A percentile compares a stretch with the other conserved stretches of the same genome.
These are phyloP conservation scores for Bucco capensis DNA, from an alignment of 2,113 vertebrate species.

Conservation along the genomic window DNA sequence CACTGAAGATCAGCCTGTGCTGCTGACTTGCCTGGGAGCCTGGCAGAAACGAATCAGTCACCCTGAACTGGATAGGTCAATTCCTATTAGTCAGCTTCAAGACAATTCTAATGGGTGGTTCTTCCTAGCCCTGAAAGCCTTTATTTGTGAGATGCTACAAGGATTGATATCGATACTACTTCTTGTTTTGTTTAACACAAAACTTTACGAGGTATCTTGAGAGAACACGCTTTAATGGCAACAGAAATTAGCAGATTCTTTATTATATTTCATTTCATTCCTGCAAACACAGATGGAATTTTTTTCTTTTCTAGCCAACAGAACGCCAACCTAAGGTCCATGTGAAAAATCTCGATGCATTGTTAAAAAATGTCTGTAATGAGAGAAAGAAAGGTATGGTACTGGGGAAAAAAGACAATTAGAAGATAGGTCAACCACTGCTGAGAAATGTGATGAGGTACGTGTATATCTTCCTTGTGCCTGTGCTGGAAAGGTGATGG, in stretches of 20 bases:
- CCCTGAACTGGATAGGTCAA: conserved; percentile 23
- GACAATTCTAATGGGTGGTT: neutral
- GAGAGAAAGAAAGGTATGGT: neutral
- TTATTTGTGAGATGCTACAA: neutral
- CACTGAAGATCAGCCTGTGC: conserved; percentile 26
- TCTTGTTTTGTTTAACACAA: neutral
- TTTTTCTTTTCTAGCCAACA: too few species aligned
- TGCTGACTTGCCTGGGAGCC: conserved; percentile 21
- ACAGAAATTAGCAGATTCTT: neutral
- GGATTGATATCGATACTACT: neutral
- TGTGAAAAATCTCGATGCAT: neutral
- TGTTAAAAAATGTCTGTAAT: neutral
- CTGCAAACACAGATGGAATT: neutral
- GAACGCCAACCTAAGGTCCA: neutral
- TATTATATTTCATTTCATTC: neutral
- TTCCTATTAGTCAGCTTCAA: conserved; percentile 5
- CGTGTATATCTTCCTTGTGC: neutral
- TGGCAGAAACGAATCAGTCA: conserved; percentile 36
- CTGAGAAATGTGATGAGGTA: neutral
- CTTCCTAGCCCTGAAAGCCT: neutral
- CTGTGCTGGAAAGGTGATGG: neutral
- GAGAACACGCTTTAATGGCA: neutral
- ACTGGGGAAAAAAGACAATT: neutral
- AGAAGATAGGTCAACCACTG: neutral
- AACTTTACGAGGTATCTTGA: neutral